Evolutionary conservation across 2,113 vertebrate genomes (phyloP).

Genomic region (Athene noctua): DNA sequence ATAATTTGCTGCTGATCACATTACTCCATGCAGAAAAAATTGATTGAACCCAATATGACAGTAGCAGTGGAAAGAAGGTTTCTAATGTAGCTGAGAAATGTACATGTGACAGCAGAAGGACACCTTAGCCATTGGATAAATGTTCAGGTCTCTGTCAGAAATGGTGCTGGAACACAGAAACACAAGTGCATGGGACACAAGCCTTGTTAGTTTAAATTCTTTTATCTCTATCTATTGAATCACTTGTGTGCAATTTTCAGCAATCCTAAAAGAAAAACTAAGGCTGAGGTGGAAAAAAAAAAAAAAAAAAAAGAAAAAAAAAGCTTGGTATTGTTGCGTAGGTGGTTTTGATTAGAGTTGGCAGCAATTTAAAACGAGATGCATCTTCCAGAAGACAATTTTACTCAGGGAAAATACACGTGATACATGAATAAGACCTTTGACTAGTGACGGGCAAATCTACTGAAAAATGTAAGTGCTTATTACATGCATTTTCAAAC

Average conservation of each 20-base stretch:
- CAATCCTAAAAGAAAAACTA: constrained; percentile 15
- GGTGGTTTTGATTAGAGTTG: constrained; percentile 58
- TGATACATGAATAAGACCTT: constrained; percentile 52
- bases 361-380: constrained; percentile 61
- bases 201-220: background rate
- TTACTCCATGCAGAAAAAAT: background rate
- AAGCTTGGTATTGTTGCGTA: constrained; percentile 12
- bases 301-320: background rate
- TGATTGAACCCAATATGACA: background rate
- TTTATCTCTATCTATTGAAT: constrained; percentile 8
- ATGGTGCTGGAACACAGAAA: background rate
- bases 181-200: background rate
- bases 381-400: constrained; percentile 54
- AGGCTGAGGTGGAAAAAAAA: background rate
- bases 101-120: background rate
- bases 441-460: constrained; percentile 34
- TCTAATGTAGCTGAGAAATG: background rate
- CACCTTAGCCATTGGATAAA: background rate
- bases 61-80: background rate
- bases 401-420: constrained; percentile 39
- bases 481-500: constrained; percentile 27
- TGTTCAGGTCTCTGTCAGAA: background rate
- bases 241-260: constrained; percentile 22
- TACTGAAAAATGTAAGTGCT: constrained; percentile 32
- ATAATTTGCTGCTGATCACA: background rate